Conservation (phyloP, 2,888 invertebrate species). For the Timema podura region DNA sequence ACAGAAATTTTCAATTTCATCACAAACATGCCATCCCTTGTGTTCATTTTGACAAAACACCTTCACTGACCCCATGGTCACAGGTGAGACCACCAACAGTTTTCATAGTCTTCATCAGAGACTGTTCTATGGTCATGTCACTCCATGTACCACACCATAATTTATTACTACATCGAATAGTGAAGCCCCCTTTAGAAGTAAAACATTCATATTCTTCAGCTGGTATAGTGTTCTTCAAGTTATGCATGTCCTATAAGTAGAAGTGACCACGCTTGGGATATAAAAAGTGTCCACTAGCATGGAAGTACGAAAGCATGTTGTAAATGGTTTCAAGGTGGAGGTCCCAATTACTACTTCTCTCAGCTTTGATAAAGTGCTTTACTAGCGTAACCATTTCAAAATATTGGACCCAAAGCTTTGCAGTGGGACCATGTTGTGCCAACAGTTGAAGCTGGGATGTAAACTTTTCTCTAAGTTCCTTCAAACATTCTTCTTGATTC, state of each 20-base stretch:
- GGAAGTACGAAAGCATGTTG: conserved; percentile 26
- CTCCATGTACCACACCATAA: conserved; percentile 16
- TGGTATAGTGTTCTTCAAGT: conserved; percentile 23
- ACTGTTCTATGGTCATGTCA: conserved; percentile 22
- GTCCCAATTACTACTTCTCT: conserved; percentile 25
- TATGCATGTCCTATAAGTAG: conserved; percentile 31
- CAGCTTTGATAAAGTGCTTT: conserved; percentile 22
- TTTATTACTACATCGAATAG: conserved; percentile 20
- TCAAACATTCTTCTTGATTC: neutral
- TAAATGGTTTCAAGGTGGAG: conserved; percentile 27
- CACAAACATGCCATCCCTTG: conserved; percentile 4
- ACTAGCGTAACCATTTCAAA: conserved; percentile 26
- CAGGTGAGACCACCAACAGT: conserved; percentile 2
- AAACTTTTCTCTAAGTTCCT: conserved; percentile 9
- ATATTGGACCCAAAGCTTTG: conserved; percentile 27
- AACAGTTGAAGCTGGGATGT: conserved; percentile 2
- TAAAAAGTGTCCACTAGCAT: conserved; percentile 32
- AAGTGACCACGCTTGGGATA: conserved; percentile 30
- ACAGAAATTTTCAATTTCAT: conserved; percentile 13
- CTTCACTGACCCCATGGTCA: neutral
- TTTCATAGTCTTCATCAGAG: conserved; percentile 20
- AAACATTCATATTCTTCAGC: conserved; percentile 17
- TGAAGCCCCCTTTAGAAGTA: conserved; percentile 13
- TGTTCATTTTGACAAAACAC: conserved; percentile 1
- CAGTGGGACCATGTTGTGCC: conserved; percentile 19